Evolutionary conservation across 2,888 invertebrate genomes (phyloP), one percentile per base, ranked within the genome.

Genomic region (Mythimna ferrago): DNA sequence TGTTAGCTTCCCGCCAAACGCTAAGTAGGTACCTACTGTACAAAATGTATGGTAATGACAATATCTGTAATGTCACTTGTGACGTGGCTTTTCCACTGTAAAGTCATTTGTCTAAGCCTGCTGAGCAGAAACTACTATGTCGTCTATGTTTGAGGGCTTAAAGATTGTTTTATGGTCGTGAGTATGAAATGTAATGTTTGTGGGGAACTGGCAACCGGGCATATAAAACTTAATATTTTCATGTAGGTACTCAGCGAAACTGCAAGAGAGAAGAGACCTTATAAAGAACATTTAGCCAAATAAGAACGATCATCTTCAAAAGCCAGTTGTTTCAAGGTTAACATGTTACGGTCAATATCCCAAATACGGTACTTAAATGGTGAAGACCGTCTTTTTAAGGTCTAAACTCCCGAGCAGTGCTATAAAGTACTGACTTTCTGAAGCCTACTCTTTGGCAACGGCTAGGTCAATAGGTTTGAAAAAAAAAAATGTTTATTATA

Each of bases 271-370:
- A 6, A 19, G 26, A 56, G 14, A 56, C 35, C 51, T 26, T n/a
- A 26, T 51, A 26, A 51, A n/a, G n/a, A n/a, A 58, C 41, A 76
- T 58, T 58, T 21, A 21, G 16, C n/a, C 1, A 54, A 78, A 56
- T 21, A 51, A 48, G 11, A 67, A 53, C 44, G 32, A 10, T 65
- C 56, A 57, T 77, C 66, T 44, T 71, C 78, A 54, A 60, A 64
- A 71, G 26, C 48, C 56, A 61, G 66, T 77, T 60, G 21, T 60
- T 66, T 76, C 71, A 64, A 81, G 82, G 71, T 64, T 63, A 81
- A 61, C 82, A 32, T 58, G 62, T 35, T 57, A 67, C n/a, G 26
- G 66, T 32, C 58, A 71, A 60, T 71, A 53, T 61, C 11, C 51
- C 11, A 60, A 64, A 71, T 54, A n/a, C 26, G 44, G 38, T 26